Evolutionary conservation across 2,888 invertebrate species (phyloP), one percentile per base, ranked within the genome.

Genomic region (Caenorhabditis sp.): DNA sequence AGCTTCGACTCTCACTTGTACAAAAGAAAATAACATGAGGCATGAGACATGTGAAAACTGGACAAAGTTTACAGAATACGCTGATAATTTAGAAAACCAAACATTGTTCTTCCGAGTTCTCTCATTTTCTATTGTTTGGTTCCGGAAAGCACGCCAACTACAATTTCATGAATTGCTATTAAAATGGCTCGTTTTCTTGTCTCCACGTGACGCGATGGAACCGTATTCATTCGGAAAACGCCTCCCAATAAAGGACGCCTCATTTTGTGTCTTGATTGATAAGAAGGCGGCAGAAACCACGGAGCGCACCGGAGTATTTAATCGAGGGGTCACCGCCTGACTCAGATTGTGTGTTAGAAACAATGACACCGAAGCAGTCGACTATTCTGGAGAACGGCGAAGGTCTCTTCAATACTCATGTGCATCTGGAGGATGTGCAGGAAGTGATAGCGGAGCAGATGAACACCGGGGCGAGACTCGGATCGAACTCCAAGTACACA

Each of bases 391-490:
- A 65, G 7, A 55, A 65, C 22, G 76, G 76, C n/a, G 26, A 66
- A 11, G 77, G 77, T 13, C 22, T 77, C 13, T 71, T 58, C 43
- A 13, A 55, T 1, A 77, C 77, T 37, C 77, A 77, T 55, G 77
- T 77, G 9, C 20, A 48, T 9, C 27, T 72, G 32, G 71, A 77
- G 6, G 77, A 77, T 45, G 43, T 77, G 3, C 50, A 71, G 22
- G 39, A 77, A 17, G 65, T 39, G 9, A 61, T 77, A 17, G 30
- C 22, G 17, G 56, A 53, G 15, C 59, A 77, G 30, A 22, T 71
- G 61, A 55, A 66, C 6, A 66, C 65, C 0, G 15, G 50, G n/a
- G 53, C 65, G 2, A 2, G 13, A 15, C 62, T 77, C 11, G 77
- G 71, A 30, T 8, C 35, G 0, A 39, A 66, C 24, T 66, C 77